A percentile compares a stretch with the other conserved stretches of the same genome.
Conservation (phyloP, 2,113 vertebrate genomes). For the Ptyas mucosa region DNA sequence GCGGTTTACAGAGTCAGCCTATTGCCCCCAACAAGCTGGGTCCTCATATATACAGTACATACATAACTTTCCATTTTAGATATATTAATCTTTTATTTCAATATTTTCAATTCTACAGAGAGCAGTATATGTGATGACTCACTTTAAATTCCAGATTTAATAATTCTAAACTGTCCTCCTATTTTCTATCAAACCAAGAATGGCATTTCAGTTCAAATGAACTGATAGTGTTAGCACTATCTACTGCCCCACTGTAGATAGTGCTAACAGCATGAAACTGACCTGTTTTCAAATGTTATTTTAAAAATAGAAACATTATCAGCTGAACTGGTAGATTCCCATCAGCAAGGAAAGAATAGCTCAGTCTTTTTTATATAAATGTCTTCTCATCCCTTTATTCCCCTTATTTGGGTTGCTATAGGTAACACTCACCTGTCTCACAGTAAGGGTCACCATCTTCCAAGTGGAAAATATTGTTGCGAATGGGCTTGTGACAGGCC, state of each 20-base stretch:
- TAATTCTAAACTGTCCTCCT: background rate
- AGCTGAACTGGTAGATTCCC: background rate
- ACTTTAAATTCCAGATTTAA: background rate
- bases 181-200: background rate
- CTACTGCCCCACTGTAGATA: background rate
- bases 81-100: background rate
- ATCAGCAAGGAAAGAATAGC: background rate
- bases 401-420: background rate
- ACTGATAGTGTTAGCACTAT: too few species aligned
- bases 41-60: background rate
- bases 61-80: background rate
- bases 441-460: slow-evolving; percentile 97
- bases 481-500: slow-evolving; percentile 91
- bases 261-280: background rate
- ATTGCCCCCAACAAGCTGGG: too few species aligned
- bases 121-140: background rate
- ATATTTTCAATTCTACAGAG: background rate
- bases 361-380: background rate
- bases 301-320: background rate
- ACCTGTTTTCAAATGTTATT: background rate
- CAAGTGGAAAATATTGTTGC: slow-evolving; percentile 93
- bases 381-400: background rate
- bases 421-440: slow-evolving; percentile 81
- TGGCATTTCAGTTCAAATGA: background rate
- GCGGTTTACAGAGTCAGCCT: too few species aligned